Base-by-base conservation (phyloP, 2,888 invertebrate species). In the Drosophila parthenogenetica region DNA sequence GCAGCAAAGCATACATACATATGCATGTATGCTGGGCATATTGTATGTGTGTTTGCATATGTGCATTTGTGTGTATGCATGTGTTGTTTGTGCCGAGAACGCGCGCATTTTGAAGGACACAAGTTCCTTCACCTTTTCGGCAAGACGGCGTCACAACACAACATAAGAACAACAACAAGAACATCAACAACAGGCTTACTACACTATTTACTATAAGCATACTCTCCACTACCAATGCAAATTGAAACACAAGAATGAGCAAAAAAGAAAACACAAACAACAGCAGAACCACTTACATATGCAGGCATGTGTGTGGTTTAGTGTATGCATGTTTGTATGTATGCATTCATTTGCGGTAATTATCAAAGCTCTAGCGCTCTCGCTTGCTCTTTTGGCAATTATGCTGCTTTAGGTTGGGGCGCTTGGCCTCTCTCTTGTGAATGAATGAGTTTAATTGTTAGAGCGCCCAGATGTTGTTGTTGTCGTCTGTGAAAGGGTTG, bases 21-120 rank as follows among this genome's bases (percentile, higher is more conserved):
- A 42, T 39, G 42, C 19, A 69, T 40, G 37, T 73, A 61, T 57
- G 53, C 66, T 59, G 22, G 14, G 43, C 32, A 71, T 22, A 46
- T n/a, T 37, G 11, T 2, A 13, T 45, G 17, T 43, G 22, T 32
- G 10, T 40, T 13, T 55, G 10, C 8, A 19, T 37, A 19, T 32
- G 32, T 5, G 37, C 35, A n/a, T 45, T 10, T 16, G 32, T 11
- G 11, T 45, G 35, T 65, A 22, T 50, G 37, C 46, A 19, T 49
- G 29, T 51, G 22, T 53, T 61, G 59, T 48, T 63, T 74, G 65
- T 42, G 14, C 46, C 45, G 17, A 62, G 70, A 83, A 73, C 84
- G 86, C 83, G 89, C 85, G 76, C 82, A 79, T 71, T 87, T 87
- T 79, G 85, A 85, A 85, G 85, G 85, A 85, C 85, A 87, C 72